These are phyloP conservation scores for Neoseiulus cucumeris DNA, from an alignment of 1,140 invertebrate species.

Conservation along the genomic window DNA sequence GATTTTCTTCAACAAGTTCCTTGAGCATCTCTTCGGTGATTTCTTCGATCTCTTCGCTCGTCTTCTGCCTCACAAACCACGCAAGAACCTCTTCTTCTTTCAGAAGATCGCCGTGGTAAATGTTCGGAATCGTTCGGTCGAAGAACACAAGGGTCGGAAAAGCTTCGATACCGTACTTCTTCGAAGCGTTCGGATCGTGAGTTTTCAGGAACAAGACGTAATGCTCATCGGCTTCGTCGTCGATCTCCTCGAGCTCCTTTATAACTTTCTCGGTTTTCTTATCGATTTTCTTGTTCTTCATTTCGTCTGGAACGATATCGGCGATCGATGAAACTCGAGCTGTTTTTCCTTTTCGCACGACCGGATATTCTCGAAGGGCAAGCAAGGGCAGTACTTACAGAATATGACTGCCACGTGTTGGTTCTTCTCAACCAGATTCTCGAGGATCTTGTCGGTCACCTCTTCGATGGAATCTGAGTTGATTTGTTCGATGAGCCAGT, in stretches of 20 bases:
- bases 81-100: constrained; percentile 70
- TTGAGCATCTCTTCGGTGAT: constrained; percentile 80
- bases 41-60: constrained; percentile 66
- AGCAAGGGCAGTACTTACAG: constrained; percentile 41
- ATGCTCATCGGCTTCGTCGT: constrained; percentile 32
- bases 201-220: constrained; percentile 46
- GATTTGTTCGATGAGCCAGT: constrained; percentile 75
- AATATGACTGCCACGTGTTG: constrained; percentile 83
- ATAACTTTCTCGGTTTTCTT: constrained; percentile 2
- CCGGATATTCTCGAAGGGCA: background rate
- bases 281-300: constrained; percentile 1
- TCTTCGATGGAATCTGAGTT: constrained; percentile 78
- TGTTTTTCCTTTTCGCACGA: background rate
- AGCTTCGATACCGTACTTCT: constrained; percentile 52
- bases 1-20: constrained; percentile 73
- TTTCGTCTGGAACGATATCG: background rate
- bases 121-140: constrained; percentile 62
- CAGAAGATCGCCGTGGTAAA: constrained; percentile 79
- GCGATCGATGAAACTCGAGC: background rate
- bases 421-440: constrained; percentile 63
- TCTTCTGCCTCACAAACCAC: constrained; percentile 61
- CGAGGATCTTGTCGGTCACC: constrained; percentile 74
- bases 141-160: constrained; percentile 79
- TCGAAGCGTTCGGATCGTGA: constrained; percentile 28
- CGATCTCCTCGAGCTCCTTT: constrained; percentile 9